phyloP scores from a whole-genome alignment of 2,888 invertebrate genomes.

The Escarpia spicata region DNA sequence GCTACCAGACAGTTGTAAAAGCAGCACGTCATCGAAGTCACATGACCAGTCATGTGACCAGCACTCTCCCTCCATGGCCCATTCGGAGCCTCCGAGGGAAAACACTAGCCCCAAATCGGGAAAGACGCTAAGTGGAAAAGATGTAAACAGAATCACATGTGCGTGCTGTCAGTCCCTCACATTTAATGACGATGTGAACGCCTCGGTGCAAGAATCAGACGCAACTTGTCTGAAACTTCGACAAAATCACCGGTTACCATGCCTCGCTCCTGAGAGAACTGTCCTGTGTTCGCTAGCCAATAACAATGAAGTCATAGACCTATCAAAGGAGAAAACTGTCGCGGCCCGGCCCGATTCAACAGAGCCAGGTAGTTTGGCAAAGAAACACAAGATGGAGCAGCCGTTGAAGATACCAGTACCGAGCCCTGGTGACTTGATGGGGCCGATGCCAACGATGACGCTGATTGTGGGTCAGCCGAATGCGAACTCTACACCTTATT shows the following conservation, averaged over 20 bases:
- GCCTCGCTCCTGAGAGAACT: not conserved
- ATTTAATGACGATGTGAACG: not conserved
- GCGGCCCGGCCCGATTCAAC: not conserved
- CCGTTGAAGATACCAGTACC: conserved; percentile 12
- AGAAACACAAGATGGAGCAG: conserved; percentile 16
- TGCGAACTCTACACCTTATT: conserved; percentile 43
- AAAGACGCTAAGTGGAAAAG: not conserved
- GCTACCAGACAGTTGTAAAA: not conserved
- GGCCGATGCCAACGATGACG: not conserved
- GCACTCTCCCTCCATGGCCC: not conserved
- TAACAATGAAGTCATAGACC: not conserved
- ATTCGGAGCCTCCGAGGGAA: not conserved
- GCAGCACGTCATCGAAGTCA: not conserved
- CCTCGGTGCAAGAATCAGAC: not conserved
- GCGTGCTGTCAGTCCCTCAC: not conserved
- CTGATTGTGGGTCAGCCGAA: not conserved
- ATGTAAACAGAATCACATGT: not conserved
- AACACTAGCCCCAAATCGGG: not conserved
- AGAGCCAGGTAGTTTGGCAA: not conserved
- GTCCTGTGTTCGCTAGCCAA: not conserved
- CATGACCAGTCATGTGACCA: conserved; percentile 29
- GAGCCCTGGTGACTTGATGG: not conserved
- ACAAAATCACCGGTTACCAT: not conserved
- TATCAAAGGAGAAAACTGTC: conserved; percentile 18
- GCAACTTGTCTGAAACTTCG: not conserved